Evolutionary conservation across 37 sponge, comb jelly and placozoan species (phyloP).

Genomic region (Haliclona indistincta): DNA sequence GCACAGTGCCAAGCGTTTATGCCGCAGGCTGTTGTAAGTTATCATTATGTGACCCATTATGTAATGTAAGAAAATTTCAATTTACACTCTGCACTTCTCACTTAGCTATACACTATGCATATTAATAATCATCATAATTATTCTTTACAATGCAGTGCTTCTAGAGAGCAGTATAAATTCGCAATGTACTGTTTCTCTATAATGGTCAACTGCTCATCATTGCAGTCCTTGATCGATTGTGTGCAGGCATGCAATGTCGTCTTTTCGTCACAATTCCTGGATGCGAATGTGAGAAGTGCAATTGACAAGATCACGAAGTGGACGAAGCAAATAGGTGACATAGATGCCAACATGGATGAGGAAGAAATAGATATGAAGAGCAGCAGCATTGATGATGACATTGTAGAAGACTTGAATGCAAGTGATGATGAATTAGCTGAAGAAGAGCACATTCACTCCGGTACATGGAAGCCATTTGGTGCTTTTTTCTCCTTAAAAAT

Average conservation of each 20-base stretch:
- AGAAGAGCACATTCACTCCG: too few relatives aligned
- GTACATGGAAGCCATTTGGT: too few relatives aligned
- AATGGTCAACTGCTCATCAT: neutral
- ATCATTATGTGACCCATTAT: too few relatives aligned
- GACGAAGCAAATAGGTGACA: neutral
- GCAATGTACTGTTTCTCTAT: slow-evolving; percentile 16
- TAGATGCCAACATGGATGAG: neutral
- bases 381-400: neutral
- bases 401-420: neutral
- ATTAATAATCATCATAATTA: too few relatives aligned
- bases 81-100: too few relatives aligned
- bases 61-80: too few relatives aligned
- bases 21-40: neutral
- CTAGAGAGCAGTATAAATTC: slow-evolving; percentile 1
- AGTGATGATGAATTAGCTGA: too few relatives aligned
- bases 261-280: neutral
- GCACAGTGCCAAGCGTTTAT: neutral
- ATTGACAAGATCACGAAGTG: neutral
- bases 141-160: neutral
- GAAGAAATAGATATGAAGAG: too few relatives aligned
- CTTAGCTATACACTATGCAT: too few relatives aligned
- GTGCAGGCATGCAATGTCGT: neutral
- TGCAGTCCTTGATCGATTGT: neutral
- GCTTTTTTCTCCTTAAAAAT: too few relatives aligned
- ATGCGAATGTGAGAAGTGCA: neutral